phyloP scores from a whole-genome alignment of 1,140 invertebrate species.

The Melipona quadrifasciata region DNA sequence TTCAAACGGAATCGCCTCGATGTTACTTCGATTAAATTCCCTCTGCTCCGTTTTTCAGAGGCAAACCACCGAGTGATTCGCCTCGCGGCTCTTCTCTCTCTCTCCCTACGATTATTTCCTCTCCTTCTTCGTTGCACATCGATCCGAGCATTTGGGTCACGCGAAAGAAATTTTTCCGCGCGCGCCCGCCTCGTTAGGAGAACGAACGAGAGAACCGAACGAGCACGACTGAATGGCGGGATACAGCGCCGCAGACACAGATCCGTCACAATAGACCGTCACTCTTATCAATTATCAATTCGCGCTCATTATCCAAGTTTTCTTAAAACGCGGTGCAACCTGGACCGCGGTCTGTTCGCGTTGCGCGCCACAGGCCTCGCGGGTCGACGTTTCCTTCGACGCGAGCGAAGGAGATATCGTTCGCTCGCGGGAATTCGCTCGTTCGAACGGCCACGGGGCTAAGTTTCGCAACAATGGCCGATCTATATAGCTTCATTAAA shows the following conservation, averaged over 20 bases:
- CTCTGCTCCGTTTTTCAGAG: constrained; percentile 16
- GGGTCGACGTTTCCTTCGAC: neutral
- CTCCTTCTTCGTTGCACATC: neutral
- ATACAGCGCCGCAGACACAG: neutral
- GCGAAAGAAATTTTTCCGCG: constrained; percentile 4
- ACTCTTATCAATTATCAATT: constrained; percentile 41
- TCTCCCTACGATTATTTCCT: too few relatives aligned
- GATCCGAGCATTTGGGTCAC: constrained; percentile 41
- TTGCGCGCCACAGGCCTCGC: too few relatives aligned
- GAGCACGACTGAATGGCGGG: neutral
- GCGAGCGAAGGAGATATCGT: neutral
- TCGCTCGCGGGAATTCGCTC: constrained; percentile 28
- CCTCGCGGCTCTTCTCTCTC: too few relatives aligned
- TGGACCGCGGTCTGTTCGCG: neutral
- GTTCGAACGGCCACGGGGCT: constrained; percentile 43
- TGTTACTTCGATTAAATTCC: constrained; percentile 38
- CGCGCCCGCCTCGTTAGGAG: constrained; percentile 12
- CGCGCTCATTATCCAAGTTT: constrained; percentile 48
- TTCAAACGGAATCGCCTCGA: constrained; percentile 32
- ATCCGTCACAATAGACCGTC: constrained; percentile 21
- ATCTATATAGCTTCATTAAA: constrained; percentile 70
- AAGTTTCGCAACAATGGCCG: constrained; percentile 61
- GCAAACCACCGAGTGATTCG: constrained; percentile 35
- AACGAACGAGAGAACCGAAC: neutral
- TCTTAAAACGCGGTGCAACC: neutral